These are phyloP conservation scores for Antheraea pernyi DNA, from an alignment of 1,140 invertebrate species.

Conservation along the genomic window DNA sequence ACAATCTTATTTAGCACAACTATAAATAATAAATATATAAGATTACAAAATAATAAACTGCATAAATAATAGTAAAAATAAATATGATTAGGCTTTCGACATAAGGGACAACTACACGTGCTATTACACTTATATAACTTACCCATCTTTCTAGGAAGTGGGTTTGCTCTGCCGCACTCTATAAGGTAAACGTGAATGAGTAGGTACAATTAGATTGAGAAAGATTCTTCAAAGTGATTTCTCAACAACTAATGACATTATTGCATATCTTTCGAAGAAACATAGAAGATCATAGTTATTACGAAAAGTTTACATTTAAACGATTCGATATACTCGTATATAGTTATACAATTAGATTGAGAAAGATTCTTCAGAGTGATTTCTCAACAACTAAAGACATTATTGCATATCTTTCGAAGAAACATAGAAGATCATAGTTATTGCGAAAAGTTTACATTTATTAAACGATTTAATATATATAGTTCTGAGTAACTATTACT, in stretches of 20 bases:
- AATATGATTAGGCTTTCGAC: neutral
- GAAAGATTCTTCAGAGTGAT: neutral
- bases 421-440: too few relatives aligned
- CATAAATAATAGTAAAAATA: neutral
- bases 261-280: neutral
- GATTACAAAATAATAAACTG: neutral
- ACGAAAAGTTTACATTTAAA: neutral
- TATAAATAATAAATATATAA: neutral
- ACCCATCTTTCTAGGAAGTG: conserved; percentile 71
- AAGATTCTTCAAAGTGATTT: neutral
- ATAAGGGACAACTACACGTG: conserved; percentile 3
- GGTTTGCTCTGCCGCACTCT: conserved; percentile 74
- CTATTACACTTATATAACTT: conserved; percentile 40
- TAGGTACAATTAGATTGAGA: conserved; percentile 4
- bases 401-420: neutral
- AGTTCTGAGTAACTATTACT: neutral
- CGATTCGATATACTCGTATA: neutral
- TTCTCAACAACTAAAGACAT: neutral
- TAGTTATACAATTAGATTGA: conserved; percentile 11
- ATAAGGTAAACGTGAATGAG: conserved; percentile 50
- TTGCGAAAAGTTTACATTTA: neutral
- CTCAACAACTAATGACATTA: neutral
- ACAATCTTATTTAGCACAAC: neutral
- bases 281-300: neutral
- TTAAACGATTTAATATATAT: neutral